Evolutionary conservation across 2,113 vertebrate genomes (phyloP), one percentile per base, ranked within the genome.

Genomic region (Bathybates hornii): DNA sequence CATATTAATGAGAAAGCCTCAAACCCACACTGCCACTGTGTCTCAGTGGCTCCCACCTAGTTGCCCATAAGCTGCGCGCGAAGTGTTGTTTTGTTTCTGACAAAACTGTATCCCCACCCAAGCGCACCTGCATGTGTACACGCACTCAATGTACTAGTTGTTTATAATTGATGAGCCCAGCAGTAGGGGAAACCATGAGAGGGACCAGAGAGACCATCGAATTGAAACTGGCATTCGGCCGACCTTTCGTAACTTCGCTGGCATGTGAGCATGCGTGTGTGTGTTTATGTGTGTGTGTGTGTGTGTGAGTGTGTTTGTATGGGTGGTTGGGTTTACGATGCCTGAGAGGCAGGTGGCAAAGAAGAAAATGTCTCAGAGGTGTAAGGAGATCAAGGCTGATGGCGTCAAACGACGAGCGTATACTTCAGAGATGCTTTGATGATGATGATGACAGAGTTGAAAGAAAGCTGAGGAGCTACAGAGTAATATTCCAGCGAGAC

Each of bases 121-220:
- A 11, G 27, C 4, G 4, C 16, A 32, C 41, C 32, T 81, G 45
- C 85, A 86, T 1, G 6, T 81, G 6, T 12, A 29, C 43, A 48
- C 29, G 80, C 24, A 82, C 79, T 81, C 63, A 85, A 56, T 83
- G 63, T 80, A 61, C 79, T 79, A 41, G 36, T 38, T 59, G 56
- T 95, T 89, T 88, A 95, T 95, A 93, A 95, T 95, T 95, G 89
- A 96, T 94, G 92, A 92, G 91, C 83, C 52, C 90, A 93, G 87
- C 93, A 89, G 91, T 45, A 14, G 87, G 88, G 81, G 71, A 57
- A 89, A 84, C 54, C 83, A 86, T 92, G 86, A 91, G 86, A 93
- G 90, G 80, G 89, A 82, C 80, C 83, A 76, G 73, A 87, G 80
- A 86, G 80, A n/a, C 86, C 87, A 53, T 81, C 27, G 3, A 79